Base-by-base conservation (phyloP, 2,113 vertebrate genomes). In the Manacus vitellinus region DNA sequence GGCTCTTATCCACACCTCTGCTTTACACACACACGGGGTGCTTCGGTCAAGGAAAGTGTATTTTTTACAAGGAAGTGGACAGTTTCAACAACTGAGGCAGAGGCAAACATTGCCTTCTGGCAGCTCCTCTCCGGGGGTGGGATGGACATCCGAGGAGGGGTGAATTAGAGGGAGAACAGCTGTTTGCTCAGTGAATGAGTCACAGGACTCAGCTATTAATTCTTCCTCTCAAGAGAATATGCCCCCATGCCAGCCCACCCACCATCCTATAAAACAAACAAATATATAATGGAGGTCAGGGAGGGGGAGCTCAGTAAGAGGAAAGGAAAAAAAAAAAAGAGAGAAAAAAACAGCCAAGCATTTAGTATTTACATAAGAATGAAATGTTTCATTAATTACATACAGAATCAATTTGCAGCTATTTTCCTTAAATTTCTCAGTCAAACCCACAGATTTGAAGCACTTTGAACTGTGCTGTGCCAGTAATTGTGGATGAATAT, bases 401-500 rank as follows among this genome's bases (percentile, higher is more conserved):
- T 62, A 97, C 88, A 97, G 89, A 96, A 96, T 92, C 97, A 97
- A 98, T 98, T 97, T 97, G 89, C 92, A 94, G 95, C 93, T 91
- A 95, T 97, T 96, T 95, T 92, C 88, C 78, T 95, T 94, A 95
- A 97, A 97, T 97, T 97, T 97, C 97, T 97, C 97, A 94, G 97
- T 94, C 93, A 97, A 97, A 96, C 93, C 92, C 96, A 94, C 85
- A 97, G 96, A 98, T 96, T 95, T 97, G 95, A 93, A 96, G 89
- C 95, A 97, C 97, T 98, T 97, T 98, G 97, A 98, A 98, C 97
- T 97, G 97, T 94, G 95, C 91, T 89, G 95, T 18, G 8, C 96
- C 97, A 98, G 92, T 98, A 98, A 99, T 98, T 98, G 98, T 83
- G 95, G 96, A 97, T 97, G 97, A 98, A 98, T 98, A 98, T 98